phyloP scores from a whole-genome alignment of 2,113 vertebrate species.

The Protomyctophum bolini region DNA sequence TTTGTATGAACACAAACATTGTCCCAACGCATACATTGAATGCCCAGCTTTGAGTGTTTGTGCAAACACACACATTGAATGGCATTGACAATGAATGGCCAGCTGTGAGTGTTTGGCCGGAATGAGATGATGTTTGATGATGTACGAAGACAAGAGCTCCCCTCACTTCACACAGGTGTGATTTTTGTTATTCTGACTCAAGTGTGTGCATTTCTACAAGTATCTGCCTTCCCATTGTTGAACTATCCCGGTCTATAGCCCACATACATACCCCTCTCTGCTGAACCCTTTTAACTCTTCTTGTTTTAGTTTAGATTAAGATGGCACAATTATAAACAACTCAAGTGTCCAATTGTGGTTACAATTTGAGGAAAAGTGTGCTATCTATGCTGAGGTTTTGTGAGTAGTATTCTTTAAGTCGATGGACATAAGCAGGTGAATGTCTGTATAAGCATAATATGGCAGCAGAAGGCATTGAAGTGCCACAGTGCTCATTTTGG shows the following conservation, averaged over 20 bases:
- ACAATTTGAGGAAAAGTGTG: conserved; percentile 1
- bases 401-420: conserved; percentile 19
- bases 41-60: too few relatives aligned
- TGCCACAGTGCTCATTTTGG: conserved; percentile 70
- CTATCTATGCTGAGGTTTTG: not conserved
- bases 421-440: conserved; percentile 43
- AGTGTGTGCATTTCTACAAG: too few relatives aligned
- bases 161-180: too few relatives aligned
- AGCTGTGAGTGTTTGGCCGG: too few relatives aligned
- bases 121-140: too few relatives aligned
- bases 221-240: conserved; percentile 7
- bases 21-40: too few relatives aligned
- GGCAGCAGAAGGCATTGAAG: conserved; percentile 71
- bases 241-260: not conserved
- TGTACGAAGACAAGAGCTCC: too few relatives aligned
- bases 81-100: too few relatives aligned
- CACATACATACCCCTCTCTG: not conserved
- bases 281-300: not conserved
- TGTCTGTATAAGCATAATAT: conserved; percentile 21
- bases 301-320: conserved; percentile 30
- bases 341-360: conserved; percentile 10
- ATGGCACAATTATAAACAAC: conserved; percentile 1
- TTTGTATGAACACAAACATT: too few relatives aligned
- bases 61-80: too few relatives aligned
- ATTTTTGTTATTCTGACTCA: too few relatives aligned